These are phyloP conservation scores for Brachyrhaphis roseni DNA, from an alignment of 2,797 vertebrate genomes.

Conservation along the genomic window DNA sequence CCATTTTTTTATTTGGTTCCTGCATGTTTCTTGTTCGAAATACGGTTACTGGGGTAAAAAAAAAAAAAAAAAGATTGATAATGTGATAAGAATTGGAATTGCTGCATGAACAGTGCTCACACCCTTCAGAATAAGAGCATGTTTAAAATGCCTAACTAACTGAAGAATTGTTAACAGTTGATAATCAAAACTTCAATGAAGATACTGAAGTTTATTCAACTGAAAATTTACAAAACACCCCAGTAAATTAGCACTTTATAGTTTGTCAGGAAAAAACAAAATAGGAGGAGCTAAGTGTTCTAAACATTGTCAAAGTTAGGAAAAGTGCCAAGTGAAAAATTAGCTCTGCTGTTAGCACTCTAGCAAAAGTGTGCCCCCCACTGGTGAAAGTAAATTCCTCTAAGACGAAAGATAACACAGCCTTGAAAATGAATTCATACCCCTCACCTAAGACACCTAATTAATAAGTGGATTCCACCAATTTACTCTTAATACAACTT, in stretches of 20 bases:
- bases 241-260: background rate
- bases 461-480: background rate
- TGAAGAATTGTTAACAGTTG: background rate
- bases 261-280: background rate
- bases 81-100: background rate
- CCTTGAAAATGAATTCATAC: background rate
- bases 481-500: background rate
- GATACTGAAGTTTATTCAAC: background rate
- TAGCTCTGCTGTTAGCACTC: background rate
- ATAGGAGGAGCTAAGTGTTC: background rate
- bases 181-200: background rate
- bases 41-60: no score
- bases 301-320: background rate
- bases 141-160: background rate
- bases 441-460: background rate
- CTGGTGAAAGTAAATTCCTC: slow-evolving; percentile 20
- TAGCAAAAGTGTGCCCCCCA: background rate
- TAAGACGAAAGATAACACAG: slow-evolving; percentile 3
- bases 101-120: background rate
- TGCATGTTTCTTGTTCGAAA: background rate
- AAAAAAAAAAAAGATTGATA: background rate
- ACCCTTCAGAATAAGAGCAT: background rate
- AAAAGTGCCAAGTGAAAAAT: background rate
- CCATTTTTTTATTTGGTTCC: background rate
- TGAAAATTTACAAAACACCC: background rate